Percentiles rank a stretch among this genome's conserved stretches.
Evolutionary conservation across 2,888 invertebrate species (phyloP).

Genomic region (Dicyrtomina minuta): DNA sequence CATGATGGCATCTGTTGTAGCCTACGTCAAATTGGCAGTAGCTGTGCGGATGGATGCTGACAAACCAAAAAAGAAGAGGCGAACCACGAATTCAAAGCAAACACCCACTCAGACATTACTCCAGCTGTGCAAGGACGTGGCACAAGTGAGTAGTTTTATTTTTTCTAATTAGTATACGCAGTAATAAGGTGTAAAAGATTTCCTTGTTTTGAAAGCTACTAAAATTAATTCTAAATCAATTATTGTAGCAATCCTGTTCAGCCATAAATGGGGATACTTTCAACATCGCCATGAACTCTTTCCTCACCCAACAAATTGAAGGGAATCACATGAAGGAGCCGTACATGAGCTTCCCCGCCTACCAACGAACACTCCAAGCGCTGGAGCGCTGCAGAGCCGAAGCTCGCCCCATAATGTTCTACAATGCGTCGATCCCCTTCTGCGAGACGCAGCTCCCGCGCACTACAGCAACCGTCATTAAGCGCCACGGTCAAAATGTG

Average conservation of each 20-base stretch:
- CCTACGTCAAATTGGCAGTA: too few relatives aligned
- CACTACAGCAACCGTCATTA: too few relatives aligned
- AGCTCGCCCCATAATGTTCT: constrained; percentile 16
- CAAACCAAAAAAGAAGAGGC: background rate
- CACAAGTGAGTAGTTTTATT: background rate
- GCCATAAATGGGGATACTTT: constrained; percentile 19
- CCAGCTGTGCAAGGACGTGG: background rate
- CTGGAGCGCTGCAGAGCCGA: constrained; percentile 21
- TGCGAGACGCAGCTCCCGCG: too few relatives aligned
- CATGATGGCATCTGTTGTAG: too few relatives aligned
- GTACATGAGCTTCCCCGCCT: constrained; percentile 30
- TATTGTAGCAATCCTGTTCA: constrained; percentile 29
- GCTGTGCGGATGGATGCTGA: too few relatives aligned
- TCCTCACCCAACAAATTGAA: constrained; percentile 28
- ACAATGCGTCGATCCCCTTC: too few relatives aligned
- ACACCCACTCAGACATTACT: background rate
- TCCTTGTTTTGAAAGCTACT: background rate
- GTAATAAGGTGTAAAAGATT: too few relatives aligned
- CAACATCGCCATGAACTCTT: constrained; percentile 28
- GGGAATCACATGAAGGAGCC: constrained; percentile 33
- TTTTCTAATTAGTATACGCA: too few relatives aligned
- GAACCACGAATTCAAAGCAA: background rate
- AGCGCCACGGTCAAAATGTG: too few relatives aligned
- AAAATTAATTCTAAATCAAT: background rate
- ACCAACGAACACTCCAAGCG: constrained; percentile 28